Conservation (phyloP, 2,113 vertebrate species). For the Lepus europaeus region DNA sequence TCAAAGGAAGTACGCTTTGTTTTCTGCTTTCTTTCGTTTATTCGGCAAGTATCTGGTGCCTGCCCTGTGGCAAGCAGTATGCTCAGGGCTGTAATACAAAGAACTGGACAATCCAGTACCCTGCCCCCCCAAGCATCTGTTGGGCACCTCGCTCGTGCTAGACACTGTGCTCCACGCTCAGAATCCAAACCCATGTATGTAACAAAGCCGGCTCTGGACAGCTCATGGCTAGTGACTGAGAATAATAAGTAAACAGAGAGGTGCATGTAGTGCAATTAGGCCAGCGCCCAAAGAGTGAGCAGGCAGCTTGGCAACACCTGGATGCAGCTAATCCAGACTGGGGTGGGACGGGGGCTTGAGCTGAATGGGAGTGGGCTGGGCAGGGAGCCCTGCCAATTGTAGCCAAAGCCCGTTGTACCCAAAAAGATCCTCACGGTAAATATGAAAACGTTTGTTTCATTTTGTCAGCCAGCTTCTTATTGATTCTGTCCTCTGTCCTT, state of each 20-base stretch:
- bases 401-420: not conserved
- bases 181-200: not conserved
- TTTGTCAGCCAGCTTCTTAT: slow-evolving; percentile 46
- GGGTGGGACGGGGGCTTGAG: not conserved
- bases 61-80: not conserved
- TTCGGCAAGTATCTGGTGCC: not conserved
- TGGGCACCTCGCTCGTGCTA: not conserved
- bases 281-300: not conserved
- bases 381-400: not conserved
- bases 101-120: slow-evolving; percentile 13
- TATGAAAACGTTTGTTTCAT: slow-evolving; percentile 39
- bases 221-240: not conserved
- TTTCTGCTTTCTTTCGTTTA: not conserved
- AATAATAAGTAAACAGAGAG: not conserved
- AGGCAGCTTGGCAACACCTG: not conserved
- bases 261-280: not conserved
- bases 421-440: not conserved
- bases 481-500: slow-evolving; percentile 59
- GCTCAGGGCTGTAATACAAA: not conserved
- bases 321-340: not conserved
- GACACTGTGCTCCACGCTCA: not conserved
- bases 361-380: not conserved
- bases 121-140: slow-evolving; percentile 21
- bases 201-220: not conserved
- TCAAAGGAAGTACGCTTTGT: not conserved